A percentile compares a stretch with the other conserved stretches of the same genome.
phyloP scores from a whole-genome alignment of 2,797 vertebrate genomes.

The Phataginus tetradactyla region DNA sequence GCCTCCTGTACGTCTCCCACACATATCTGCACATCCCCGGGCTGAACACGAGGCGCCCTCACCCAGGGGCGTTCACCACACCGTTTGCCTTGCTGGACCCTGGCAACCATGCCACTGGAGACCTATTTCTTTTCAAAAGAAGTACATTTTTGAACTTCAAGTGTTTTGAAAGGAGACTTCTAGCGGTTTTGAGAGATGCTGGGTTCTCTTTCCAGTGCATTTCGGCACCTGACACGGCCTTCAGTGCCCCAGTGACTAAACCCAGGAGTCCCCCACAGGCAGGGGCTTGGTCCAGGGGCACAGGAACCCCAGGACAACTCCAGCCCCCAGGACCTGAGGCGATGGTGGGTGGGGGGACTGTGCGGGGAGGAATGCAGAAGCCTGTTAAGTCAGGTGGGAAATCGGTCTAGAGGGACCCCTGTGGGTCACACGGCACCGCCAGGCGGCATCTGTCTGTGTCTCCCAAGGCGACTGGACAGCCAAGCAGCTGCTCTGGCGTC shows the following conservation, averaged over 20 bases:
- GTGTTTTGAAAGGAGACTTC: background rate
- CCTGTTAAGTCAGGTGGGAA: constrained; percentile 74
- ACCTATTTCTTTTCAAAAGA: background rate
- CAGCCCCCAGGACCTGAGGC: background rate
- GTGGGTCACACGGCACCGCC: background rate
- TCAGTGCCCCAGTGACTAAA: too few relatives aligned
- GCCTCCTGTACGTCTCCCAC: too few relatives aligned
- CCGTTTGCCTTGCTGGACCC: background rate
- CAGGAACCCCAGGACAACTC: background rate
- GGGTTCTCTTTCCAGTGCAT: background rate
- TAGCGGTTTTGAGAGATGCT: accelerated
- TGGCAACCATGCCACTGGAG: background rate
- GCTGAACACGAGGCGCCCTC: background rate
- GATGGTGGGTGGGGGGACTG: background rate
- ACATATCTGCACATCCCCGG: too few relatives aligned
- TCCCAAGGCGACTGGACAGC: background rate
- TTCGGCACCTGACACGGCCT: too few relatives aligned
- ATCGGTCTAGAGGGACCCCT: constrained; percentile 28
- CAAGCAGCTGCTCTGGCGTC: constrained; percentile 40
- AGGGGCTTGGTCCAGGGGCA: background rate
- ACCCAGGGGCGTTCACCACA: accelerated
- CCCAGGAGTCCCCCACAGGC: background rate
- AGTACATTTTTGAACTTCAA: background rate
- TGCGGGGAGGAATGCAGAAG: background rate
- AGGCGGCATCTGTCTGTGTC: background rate